phyloP scores from a whole-genome alignment of 30 jellyfish, hydroid and myxozoan genomes.

The Kudoa iwatai region DNA sequence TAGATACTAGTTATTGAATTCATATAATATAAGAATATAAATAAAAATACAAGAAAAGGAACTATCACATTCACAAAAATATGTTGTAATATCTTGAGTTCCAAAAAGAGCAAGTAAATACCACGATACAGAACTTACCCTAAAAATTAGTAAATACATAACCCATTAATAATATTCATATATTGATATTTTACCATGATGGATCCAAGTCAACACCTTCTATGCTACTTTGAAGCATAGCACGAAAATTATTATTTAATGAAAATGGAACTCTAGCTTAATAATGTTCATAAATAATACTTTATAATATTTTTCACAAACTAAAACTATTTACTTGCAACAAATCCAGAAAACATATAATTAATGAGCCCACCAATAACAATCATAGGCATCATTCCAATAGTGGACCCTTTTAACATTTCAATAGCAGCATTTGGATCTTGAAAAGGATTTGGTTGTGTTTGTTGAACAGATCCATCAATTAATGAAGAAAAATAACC shows the following conservation, averaged over 20 bases:
- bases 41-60: too few relatives aligned
- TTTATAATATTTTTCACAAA: too few relatives aligned
- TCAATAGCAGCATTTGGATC: conserved; percentile 95
- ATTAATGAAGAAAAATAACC: too few relatives aligned
- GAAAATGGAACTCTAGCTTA: conserved; percentile 79
- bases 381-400: conserved; percentile 79
- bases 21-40: too few relatives aligned
- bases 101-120: conserved; percentile 69
- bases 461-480: too few relatives aligned
- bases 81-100: too few relatives aligned
- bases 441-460: too few relatives aligned
- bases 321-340: conserved; percentile 25
- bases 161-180: not conserved
- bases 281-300: not conserved
- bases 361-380: conserved; percentile 93
- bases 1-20: too few relatives aligned
- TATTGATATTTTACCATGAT: conserved; percentile 26
- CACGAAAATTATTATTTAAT: conserved; percentile 26
- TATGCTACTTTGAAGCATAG: conserved; percentile 70
- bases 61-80: too few relatives aligned
- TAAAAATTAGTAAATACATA: not conserved
- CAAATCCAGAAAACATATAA: conserved; percentile 78
- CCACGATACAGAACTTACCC: conserved; percentile 97
- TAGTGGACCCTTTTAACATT: conserved; percentile 64
- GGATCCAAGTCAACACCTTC: conserved; percentile 54